Conservation (phyloP, 2,888 invertebrate species). For the Cabera pusaria region DNA sequence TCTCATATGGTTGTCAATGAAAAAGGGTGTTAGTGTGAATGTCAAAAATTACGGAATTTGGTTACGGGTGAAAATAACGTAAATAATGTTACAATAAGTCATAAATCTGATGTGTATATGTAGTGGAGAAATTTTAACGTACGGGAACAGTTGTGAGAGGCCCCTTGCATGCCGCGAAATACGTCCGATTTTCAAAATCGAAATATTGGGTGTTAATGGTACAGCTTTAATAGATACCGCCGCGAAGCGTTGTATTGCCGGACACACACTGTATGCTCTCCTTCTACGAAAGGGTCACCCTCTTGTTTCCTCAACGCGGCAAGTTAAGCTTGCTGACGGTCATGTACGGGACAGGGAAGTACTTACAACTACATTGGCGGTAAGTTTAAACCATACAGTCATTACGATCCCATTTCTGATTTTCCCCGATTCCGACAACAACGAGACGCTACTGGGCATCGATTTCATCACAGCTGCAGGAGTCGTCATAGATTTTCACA, state of each 20-base stretch:
- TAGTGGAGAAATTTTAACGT: not conserved
- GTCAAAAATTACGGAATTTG: too few species aligned
- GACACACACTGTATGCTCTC: not conserved
- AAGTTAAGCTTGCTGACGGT: conserved; percentile 3
- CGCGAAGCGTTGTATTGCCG: not conserved
- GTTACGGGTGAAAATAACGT: too few species aligned
- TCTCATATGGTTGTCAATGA: too few species aligned
- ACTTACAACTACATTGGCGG: not conserved
- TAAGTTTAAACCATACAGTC: not conserved
- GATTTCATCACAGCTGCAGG: not conserved
- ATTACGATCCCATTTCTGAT: not conserved
- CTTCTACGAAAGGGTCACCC: not conserved
- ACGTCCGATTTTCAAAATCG: not conserved
- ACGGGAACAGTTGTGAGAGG: not conserved
- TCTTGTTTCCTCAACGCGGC: not conserved
- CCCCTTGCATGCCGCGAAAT: not conserved
- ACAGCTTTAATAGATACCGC: not conserved
- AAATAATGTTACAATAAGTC: too few species aligned
- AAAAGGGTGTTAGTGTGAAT: too few species aligned
- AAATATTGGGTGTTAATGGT: not conserved
- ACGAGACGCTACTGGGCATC: not conserved
- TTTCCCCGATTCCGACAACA: not conserved
- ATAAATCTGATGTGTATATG: too few species aligned
- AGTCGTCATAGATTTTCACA: not conserved
- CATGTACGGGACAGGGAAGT: not conserved